phyloP scores from a whole-genome alignment of 2,888 invertebrate genomes.

The Platycheirus rosarum region DNA sequence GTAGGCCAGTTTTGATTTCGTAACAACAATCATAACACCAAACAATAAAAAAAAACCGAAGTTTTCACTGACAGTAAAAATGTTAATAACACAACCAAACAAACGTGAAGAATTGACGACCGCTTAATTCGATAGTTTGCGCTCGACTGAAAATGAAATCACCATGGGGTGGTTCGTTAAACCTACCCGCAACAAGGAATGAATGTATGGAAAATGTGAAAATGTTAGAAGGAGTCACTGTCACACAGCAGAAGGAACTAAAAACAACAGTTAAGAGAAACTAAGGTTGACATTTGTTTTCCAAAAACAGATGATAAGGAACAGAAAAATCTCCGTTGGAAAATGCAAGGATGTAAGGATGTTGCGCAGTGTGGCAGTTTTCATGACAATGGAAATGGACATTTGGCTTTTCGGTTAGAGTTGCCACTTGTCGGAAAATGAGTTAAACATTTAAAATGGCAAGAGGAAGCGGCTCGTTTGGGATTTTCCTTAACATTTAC shows the following conservation, averaged over 20 bases:
- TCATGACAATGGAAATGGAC: too few relatives aligned
- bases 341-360: too few relatives aligned
- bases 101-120: conserved; percentile 72
- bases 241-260: neutral
- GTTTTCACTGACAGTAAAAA: conserved; percentile 59
- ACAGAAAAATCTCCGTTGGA: neutral
- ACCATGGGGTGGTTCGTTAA: conserved; percentile 47
- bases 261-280: conserved; percentile 33
- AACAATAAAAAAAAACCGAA: conserved; percentile 53
- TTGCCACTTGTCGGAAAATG: too few relatives aligned
- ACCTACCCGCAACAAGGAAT: conserved; percentile 44
- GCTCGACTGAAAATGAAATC: conserved; percentile 79
- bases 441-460: too few relatives aligned
- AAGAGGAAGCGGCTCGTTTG: too few relatives aligned
- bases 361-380: too few relatives aligned
- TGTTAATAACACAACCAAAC: conserved; percentile 73
- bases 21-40: conserved; percentile 63
- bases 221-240: conserved; percentile 13
- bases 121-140: conserved; percentile 79
- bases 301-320: conserved; percentile 47
- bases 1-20: conserved; percentile 54
- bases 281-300: conserved; percentile 41
- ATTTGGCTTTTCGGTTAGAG: too few relatives aligned
- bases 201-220: conserved; percentile 42
- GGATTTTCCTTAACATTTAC: too few relatives aligned